Conservation (phyloP, 2,888 invertebrate genomes). For the Drosophila parthenogenetica region DNA sequence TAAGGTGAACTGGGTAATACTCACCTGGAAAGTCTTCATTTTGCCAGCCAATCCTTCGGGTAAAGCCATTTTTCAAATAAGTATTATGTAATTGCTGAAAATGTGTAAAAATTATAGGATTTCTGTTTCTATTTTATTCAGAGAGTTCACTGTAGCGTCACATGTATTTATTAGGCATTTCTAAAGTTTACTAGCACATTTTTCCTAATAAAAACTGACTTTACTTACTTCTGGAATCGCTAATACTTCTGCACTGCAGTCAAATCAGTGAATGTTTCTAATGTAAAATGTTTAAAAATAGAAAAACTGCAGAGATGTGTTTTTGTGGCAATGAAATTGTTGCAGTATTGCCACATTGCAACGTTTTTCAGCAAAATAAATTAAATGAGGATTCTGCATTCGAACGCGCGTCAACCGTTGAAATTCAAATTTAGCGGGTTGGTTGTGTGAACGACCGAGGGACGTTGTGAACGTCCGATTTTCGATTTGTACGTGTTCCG, state of each 20-base stretch:
- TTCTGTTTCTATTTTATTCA: too few relatives aligned
- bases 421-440: constrained; percentile 49
- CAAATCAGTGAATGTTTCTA: constrained; percentile 38
- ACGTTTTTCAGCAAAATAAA: constrained; percentile 11
- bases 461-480: constrained; percentile 63
- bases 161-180: neutral
- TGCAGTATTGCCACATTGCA: constrained; percentile 34
- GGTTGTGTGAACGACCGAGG: constrained; percentile 47
- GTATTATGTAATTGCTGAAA: constrained; percentile 73
- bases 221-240: constrained; percentile 38
- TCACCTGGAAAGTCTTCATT: constrained; percentile 83
- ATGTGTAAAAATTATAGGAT: neutral
- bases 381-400: neutral
- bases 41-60: constrained; percentile 82
- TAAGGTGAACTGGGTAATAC: neutral
- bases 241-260: constrained; percentile 45
- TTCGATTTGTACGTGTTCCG: constrained; percentile 68
- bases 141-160: neutral
- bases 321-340: constrained; percentile 20
- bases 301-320: constrained; percentile 52
- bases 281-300: constrained; percentile 66
- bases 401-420: constrained; percentile 10
- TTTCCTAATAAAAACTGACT: neutral
- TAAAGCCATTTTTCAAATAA: constrained; percentile 77
- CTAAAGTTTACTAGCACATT: neutral